phyloP scores from a whole-genome alignment of 92 coral and sea anemone genomes.

The Scolanthus callimorphus region DNA sequence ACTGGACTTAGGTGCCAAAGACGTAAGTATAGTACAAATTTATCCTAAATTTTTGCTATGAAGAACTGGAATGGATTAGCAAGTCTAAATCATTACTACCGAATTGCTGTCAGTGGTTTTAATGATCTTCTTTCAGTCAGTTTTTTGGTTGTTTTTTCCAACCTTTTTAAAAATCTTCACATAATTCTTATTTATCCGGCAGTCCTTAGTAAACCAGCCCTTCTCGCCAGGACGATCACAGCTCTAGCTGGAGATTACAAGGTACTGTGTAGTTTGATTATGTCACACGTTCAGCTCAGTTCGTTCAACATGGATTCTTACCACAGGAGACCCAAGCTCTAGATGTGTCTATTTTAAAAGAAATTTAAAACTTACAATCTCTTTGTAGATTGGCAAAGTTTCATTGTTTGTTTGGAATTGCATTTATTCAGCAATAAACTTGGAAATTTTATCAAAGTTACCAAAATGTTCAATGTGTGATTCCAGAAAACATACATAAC shows the following conservation, averaged over 20 bases:
- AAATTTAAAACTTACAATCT: too few relatives aligned
- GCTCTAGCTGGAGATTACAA: neutral
- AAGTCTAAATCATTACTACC: neutral
- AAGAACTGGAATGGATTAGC: neutral
- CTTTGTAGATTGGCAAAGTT: too few relatives aligned
- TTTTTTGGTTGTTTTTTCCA: neutral
- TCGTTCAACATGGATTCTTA: too few relatives aligned
- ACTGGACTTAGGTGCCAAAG: constrained; percentile 1
- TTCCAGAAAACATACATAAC: too few relatives aligned
- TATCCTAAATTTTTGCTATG: neutral
- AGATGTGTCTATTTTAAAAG: too few relatives aligned
- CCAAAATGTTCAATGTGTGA: too few relatives aligned
- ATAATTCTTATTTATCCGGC: neutral
- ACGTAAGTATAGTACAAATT: neutral
- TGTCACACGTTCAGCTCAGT: neutral
- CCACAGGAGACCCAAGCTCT: too few relatives aligned
- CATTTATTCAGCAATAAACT: too few relatives aligned
- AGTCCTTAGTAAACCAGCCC: neutral
- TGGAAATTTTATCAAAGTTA: too few relatives aligned
- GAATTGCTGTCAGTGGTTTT: neutral
- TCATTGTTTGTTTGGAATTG: too few relatives aligned
- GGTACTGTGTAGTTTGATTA: neutral
- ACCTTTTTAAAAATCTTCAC: too few relatives aligned
- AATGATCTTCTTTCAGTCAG: neutral
- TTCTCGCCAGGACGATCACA: neutral